Evolutionary conservation across 2,113 vertebrate species (phyloP), one percentile per base, ranked within the genome.

Genomic region (Stomatorhinus ivindoensis): DNA sequence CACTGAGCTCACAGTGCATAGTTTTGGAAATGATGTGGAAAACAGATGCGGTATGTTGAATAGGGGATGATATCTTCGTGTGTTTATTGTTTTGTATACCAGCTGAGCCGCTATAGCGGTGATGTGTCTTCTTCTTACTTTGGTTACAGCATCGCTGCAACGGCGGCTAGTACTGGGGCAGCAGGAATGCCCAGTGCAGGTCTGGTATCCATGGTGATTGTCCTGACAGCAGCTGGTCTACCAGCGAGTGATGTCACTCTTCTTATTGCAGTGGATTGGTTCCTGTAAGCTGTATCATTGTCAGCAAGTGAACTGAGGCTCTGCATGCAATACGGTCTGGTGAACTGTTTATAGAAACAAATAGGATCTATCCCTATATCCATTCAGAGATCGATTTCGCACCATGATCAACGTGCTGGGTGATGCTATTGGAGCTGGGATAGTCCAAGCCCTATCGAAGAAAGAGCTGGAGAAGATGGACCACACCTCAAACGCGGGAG

Each of bases 331-430:
- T 55, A 8, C 39, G 2, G 17, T 53, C 31, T 35, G 85, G 85
- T 86, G 47, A 31, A 27, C 27, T 21, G 50, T 17, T 86, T 86
- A 86, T 13, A 50, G 44, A 86, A 86, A 86, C 47, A 19, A 15
- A 84, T 47, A 15, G 46, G 48, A 53, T 44, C 21, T 46, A 24
- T 46, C 55, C n/a, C 42, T 24, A 4, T 55, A 13, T 24, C 15
- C 39, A 31, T 87, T 47, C 24, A 97, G 97, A 92, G 97, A 97
- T 93, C 95, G 97, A 90, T 97, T 97, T 93, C 94, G 97, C 92
- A 97, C 97, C 50, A 94, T 95, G 96, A 95, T 97, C 91, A 97
- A 97, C 3, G 96, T 97, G 87, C 94, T 97, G 8, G 97, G 97
- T 27, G 97, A 97, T 7, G 96, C 97, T 0, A 96, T 95, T 89